A percentile compares a stretch with the other conserved stretches of the same genome.
These are phyloP conservation scores for Brachypalpus laphriformis DNA, from an alignment of 2,888 invertebrate species.

Conservation along the genomic window DNA sequence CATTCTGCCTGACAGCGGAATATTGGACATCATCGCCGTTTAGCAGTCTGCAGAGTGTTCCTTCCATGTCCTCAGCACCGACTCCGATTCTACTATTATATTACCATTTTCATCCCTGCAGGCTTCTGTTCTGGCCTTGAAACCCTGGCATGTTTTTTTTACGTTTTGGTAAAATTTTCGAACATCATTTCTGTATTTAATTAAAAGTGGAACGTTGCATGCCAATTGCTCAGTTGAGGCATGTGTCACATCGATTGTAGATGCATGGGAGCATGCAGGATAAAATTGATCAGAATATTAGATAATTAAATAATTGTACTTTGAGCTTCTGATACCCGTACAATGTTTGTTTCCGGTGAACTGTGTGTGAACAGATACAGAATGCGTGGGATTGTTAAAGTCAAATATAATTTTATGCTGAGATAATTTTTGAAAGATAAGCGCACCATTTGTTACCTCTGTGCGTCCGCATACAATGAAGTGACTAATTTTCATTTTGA, in stretches of 20 bases:
- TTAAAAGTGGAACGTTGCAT: neutral
- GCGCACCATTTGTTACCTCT: neutral
- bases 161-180: too few relatives aligned
- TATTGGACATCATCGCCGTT: too few relatives aligned
- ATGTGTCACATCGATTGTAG: neutral
- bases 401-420: constrained; percentile 14
- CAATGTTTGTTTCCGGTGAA: constrained; percentile 3
- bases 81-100: too few relatives aligned
- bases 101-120: too few relatives aligned
- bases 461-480: constrained; percentile 21
- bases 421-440: neutral
- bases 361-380: neutral
- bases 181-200: neutral
- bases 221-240: neutral
- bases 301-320: neutral
- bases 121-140: too few relatives aligned
- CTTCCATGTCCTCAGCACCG: too few relatives aligned
- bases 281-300: neutral
- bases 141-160: too few relatives aligned
- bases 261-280: neutral
- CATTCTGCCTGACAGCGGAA: too few relatives aligned
- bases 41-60: too few relatives aligned
- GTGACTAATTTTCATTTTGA: constrained; percentile 30
- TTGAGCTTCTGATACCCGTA: neutral
- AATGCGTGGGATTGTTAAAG: constrained; percentile 13